Conservation (phyloP, 37 sponge, comb jelly and placozoan genomes). For the Bolinopsis microptera region DNA sequence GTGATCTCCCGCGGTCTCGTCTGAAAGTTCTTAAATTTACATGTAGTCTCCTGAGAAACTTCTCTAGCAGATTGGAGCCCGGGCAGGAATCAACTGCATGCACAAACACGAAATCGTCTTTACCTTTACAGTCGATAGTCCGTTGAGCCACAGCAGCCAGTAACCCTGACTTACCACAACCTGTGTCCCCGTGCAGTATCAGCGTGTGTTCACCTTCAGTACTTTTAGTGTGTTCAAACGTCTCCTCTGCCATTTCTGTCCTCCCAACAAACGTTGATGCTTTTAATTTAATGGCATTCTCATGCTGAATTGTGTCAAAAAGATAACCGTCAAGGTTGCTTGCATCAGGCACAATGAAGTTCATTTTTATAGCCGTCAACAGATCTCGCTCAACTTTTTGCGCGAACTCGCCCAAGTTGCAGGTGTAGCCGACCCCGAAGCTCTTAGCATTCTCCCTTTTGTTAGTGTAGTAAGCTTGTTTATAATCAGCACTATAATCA, state of each 20-base stretch:
- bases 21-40: conserved; percentile 3
- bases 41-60: conserved; percentile 38
- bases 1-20: neutral
- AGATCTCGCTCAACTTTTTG: conserved; percentile 6
- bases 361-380: conserved; percentile 41
- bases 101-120: conserved; percentile 14
- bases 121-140: neutral
- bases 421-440: neutral
- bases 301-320: conserved; percentile 15
- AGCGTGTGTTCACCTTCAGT: neutral
- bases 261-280: conserved; percentile 41
- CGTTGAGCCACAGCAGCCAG: conserved; percentile 16
- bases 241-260: neutral
- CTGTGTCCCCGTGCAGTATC: conserved; percentile 43
- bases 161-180: conserved; percentile 55
- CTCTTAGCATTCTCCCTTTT: conserved; percentile 31
- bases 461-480: neutral
- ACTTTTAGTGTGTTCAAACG: neutral
- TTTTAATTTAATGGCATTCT: conserved; percentile 48
- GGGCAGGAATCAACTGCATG: conserved; percentile 59
- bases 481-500: neutral
- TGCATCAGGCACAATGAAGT: neutral
- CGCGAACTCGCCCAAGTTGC: conserved; percentile 1
- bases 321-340: neutral
- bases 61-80: conserved; percentile 39